Conservation (phyloP, 2,888 invertebrate species). For the Tribolium freemani region DNA sequence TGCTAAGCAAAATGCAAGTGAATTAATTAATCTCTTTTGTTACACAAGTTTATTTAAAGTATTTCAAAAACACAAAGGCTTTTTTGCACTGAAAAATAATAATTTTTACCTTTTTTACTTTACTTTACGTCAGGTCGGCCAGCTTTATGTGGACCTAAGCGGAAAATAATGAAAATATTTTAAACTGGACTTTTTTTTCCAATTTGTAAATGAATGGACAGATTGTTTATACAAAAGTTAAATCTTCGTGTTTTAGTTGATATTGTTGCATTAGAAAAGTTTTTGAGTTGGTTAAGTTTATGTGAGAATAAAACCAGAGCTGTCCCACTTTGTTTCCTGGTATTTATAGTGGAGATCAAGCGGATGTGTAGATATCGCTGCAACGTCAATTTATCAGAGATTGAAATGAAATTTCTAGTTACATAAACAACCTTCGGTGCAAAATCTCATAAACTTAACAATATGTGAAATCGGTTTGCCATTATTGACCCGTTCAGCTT, state of each 20-base stretch:
- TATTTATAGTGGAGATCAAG: not conserved
- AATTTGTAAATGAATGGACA: no score
- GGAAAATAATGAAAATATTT: no score
- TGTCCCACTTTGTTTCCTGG: not conserved
- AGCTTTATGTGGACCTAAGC: no score
- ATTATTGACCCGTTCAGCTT: slow-evolving; percentile 1
- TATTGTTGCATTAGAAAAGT: not conserved
- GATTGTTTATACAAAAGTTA: no score
- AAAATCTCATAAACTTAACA: not conserved
- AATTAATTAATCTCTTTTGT: not conserved
- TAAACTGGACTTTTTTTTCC: no score
- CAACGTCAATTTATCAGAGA: not conserved
- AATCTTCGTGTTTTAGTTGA: no score
- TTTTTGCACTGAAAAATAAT: not conserved
- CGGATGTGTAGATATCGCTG: not conserved
- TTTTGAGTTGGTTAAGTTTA: not conserved
- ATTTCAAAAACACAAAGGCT: not conserved
- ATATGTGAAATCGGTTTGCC: slow-evolving; percentile 4
- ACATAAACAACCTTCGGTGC: not conserved
- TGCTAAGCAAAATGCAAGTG: not conserved
- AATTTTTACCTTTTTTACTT: no score
- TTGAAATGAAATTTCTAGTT: not conserved
- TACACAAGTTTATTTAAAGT: not conserved
- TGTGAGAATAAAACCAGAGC: not conserved
- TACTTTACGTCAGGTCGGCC: no score